These are phyloP conservation scores for Aegotheles bennettii DNA, from an alignment of 2,113 vertebrate species.

Conservation along the genomic window DNA sequence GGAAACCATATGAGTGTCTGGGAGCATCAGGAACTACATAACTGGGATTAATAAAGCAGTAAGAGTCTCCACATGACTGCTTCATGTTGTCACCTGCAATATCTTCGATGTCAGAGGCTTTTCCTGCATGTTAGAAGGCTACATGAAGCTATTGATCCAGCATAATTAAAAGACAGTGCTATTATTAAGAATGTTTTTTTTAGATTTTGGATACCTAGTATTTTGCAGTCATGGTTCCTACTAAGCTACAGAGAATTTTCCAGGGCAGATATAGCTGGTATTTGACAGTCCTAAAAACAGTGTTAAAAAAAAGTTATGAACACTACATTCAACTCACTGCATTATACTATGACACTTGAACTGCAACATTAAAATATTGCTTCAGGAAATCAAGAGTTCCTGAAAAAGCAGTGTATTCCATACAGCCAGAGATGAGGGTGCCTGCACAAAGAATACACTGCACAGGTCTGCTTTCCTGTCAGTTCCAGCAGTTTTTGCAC, in stretches of 20 bases:
- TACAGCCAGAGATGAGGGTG: not conserved
- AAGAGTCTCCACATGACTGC: not conserved
- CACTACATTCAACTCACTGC: not conserved
- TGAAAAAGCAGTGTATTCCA: not conserved
- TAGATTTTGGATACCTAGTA: not conserved
- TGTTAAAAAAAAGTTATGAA: not conserved
- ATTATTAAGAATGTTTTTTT: not conserved
- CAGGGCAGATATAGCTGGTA: not conserved
- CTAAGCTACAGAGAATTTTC: not conserved
- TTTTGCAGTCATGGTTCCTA: not conserved
- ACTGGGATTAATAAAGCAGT: not conserved
- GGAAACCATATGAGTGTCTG: not conserved
- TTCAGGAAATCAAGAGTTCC: not conserved
- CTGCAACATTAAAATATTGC: not conserved
- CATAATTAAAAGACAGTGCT: not conserved
- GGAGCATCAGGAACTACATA: not conserved
- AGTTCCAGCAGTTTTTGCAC: not conserved
- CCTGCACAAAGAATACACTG: fast-evolving
- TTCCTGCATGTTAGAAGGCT: not conserved
- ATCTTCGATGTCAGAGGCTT: not conserved
- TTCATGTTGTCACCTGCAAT: not conserved
- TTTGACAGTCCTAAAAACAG: fast-evolving
- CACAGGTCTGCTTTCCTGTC: not conserved
- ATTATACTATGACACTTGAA: not conserved
- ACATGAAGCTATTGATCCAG: not conserved